Conservation (phyloP, 2,888 invertebrate species). For the Synanthedon myopaeformis region DNA sequence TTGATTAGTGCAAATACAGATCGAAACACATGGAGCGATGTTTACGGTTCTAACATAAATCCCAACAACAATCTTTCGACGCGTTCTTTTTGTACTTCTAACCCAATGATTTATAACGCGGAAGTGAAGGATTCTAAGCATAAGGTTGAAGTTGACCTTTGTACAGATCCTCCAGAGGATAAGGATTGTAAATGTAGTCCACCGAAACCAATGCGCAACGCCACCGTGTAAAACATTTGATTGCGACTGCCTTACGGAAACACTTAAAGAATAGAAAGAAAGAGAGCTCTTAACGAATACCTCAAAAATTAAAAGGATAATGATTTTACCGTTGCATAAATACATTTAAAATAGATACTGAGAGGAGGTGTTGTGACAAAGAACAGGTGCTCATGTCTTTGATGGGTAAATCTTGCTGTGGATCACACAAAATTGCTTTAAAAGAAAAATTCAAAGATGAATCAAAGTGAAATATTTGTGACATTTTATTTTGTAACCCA, state of each 20-base stretch:
- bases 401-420: conserved; percentile 50
- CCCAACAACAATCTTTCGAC: conserved; percentile 12
- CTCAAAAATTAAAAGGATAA: conserved; percentile 45
- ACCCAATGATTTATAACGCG: conserved; percentile 20
- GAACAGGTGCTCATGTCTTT: conserved; percentile 19
- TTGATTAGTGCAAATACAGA: too few species aligned
- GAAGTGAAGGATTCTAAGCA: conserved; percentile 17
- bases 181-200: conserved; percentile 55
- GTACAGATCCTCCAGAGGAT: conserved; percentile 32
- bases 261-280: conserved; percentile 46
- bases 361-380: conserved; percentile 56
- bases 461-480: conserved; percentile 7
- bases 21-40: neutral
- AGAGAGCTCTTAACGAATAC: conserved; percentile 51
- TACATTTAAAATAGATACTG: conserved; percentile 50
- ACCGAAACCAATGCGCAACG: conserved; percentile 24
- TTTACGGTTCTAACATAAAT: conserved; percentile 9
- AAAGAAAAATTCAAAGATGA: conserved; percentile 43
- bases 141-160: conserved; percentile 25
- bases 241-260: conserved; percentile 48
- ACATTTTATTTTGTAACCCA: conserved; percentile 65
- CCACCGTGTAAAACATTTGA: conserved; percentile 55
- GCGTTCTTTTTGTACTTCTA: conserved; percentile 14
- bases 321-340: conserved; percentile 53
- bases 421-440: conserved; percentile 47